Evolutionary conservation across 2,113 vertebrate genomes (phyloP), one percentile per base, ranked within the genome.

Genomic region (Rhinoderma darwinii): DNA sequence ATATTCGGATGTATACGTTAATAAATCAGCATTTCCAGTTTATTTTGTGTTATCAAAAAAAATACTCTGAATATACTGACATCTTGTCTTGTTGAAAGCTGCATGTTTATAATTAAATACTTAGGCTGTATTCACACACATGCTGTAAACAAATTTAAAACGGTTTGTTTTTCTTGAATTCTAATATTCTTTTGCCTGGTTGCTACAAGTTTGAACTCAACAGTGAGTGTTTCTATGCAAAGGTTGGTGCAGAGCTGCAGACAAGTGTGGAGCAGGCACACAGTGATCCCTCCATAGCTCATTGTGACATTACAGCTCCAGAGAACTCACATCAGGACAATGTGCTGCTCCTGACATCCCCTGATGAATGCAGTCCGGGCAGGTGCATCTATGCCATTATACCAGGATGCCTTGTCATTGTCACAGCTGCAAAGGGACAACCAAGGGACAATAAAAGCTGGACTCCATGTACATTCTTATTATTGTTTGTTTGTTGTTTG

Each of bases 401-500:
- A 78, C 54, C 84, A n/a, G 59, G 44, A 39, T 44, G 59, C 39
- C 56, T 54, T 75, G 25, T 41, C 83, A 84, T 78, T 79, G 84
- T 85, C 54, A 43, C 56, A 77, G 54, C 43, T 76, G 83, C 39
- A 73, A 84, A 73, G 47, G 83, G 35, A 54, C 50, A 43, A 35
- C 83, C 51, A 76, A 17, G 83, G 72, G 83, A 84, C 72, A 84
- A 84, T 76, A 30, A 63, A 74, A 63, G 54, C 51, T 22, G 83
- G 32, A 44, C 47, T 61, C 56, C 78, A 27, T 81, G 20, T 20
- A 9, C 22, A 61, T 43, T 81, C 56, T 54, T 70, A 18, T 80
- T 39, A 78, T 44, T 80, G 76, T 72, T 32, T 77, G 83, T 76
- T 61, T 86, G 84, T 51, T 76, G 27, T 84, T 75, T 84, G 47